These are phyloP conservation scores for Seira ritae DNA, from an alignment of 2,888 invertebrate species.

Conservation along the genomic window DNA sequence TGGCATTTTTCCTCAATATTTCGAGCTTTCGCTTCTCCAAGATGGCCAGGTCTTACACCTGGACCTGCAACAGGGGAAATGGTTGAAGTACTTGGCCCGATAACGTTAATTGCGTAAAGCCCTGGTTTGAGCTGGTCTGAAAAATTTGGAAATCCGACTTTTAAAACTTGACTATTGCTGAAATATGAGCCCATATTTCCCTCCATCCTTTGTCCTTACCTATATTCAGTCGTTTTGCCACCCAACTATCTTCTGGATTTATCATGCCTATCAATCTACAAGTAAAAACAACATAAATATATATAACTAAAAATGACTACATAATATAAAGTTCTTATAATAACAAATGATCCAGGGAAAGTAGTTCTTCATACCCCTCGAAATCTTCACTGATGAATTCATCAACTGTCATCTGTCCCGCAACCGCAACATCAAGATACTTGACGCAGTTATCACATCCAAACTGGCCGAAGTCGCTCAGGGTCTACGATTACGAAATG, in stretches of 20 bases:
- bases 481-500: too few relatives aligned
- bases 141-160: too few relatives aligned
- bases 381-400: conserved; percentile 43
- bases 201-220: too few relatives aligned
- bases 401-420: conserved; percentile 11
- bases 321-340: too few relatives aligned
- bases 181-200: too few relatives aligned
- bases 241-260: conserved; percentile 34
- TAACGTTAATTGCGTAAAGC: conserved; percentile 39
- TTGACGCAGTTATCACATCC: conserved; percentile 49
- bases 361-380: too few relatives aligned
- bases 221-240: conserved; percentile 36
- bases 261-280: conserved; percentile 36
- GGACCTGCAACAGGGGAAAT: neutral
- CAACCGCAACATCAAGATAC: conserved; percentile 20
- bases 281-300: too few relatives aligned
- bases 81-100: too few relatives aligned
- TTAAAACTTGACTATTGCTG: too few relatives aligned
- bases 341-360: too few relatives aligned
- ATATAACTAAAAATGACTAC: too few relatives aligned
- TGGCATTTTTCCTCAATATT: too few relatives aligned
- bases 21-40: neutral
- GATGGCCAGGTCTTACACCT: neutral
- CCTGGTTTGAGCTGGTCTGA: conserved; percentile 32
- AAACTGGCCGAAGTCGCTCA: conserved; percentile 27